These are phyloP conservation scores for Cantharis rufa DNA, from an alignment of 2,888 invertebrate species.

Conservation along the genomic window DNA sequence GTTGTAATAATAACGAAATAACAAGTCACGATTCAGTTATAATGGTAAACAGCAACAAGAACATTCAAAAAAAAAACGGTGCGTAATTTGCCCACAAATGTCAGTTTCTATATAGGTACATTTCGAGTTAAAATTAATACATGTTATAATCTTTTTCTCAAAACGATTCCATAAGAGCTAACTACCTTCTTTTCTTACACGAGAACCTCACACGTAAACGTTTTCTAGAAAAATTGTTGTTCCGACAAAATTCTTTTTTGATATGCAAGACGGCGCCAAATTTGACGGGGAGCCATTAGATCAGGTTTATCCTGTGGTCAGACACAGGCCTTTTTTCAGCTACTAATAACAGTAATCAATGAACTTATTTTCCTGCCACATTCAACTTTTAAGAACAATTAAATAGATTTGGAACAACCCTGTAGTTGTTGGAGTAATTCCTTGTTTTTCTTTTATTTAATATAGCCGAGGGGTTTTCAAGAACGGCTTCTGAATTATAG, in stretches of 20 bases:
- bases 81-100: background rate
- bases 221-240: background rate
- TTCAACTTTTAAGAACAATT: conserved; percentile 24
- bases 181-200: background rate
- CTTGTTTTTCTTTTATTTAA: conserved; percentile 20
- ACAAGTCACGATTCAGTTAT: background rate
- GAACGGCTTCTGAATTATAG: conserved; percentile 28
- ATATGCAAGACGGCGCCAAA: conserved; percentile 13
- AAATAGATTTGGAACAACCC: conserved; percentile 22
- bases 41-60: background rate
- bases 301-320: conserved; percentile 7
- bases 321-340: conserved; percentile 5
- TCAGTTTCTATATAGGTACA: background rate
- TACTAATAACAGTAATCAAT: conserved; percentile 27
- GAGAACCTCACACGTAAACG: background rate
- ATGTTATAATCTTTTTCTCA: background rate
- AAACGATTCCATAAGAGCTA: background rate
- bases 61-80: background rate
- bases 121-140: background rate
- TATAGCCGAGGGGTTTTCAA: conserved; percentile 15
- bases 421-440: conserved; percentile 22
- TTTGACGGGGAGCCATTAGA: conserved; percentile 1
- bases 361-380: conserved; percentile 13
- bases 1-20: background rate
- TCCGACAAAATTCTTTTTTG: background rate